These are phyloP conservation scores for Tachina lurida DNA, from an alignment of 2,888 invertebrate genomes.

Conservation along the genomic window DNA sequence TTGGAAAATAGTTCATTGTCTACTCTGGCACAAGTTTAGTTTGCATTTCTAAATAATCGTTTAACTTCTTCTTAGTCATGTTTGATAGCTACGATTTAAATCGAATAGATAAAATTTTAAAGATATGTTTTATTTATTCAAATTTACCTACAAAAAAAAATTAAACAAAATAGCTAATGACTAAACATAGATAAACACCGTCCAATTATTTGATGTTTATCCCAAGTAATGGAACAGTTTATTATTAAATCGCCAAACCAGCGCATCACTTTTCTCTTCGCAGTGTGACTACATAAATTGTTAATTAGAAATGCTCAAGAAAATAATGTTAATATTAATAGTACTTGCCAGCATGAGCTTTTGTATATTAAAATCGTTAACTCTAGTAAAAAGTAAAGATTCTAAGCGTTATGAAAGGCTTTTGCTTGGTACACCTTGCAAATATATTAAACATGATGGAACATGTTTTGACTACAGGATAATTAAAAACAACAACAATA, in stretches of 20 bases:
- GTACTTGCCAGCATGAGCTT: background rate
- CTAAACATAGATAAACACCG: background rate
- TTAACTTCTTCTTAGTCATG: conserved; percentile 1
- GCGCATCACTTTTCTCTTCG: background rate
- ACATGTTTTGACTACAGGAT: conserved; percentile 1
- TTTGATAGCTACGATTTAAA: background rate
- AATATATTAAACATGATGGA: conserved; percentile 23
- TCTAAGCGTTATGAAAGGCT: background rate
- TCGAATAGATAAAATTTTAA: background rate
- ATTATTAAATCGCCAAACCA: background rate
- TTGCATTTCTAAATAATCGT: background rate
- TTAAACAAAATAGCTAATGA: background rate
- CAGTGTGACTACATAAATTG: background rate
- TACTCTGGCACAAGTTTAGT: too few species aligned
- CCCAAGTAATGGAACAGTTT: background rate
- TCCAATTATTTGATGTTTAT: background rate
- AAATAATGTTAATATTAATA: background rate
- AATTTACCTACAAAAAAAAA: background rate
- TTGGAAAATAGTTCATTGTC: too few species aligned
- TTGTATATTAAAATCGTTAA: background rate
- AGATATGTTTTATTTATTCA: background rate
- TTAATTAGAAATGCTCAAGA: background rate
- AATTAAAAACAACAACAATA: too few species aligned
- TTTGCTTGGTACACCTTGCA: background rate
- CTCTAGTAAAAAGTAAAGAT: background rate